Conservation (phyloP, 2,797 vertebrate species). For the Mormyrus proboscirostris region DNA sequence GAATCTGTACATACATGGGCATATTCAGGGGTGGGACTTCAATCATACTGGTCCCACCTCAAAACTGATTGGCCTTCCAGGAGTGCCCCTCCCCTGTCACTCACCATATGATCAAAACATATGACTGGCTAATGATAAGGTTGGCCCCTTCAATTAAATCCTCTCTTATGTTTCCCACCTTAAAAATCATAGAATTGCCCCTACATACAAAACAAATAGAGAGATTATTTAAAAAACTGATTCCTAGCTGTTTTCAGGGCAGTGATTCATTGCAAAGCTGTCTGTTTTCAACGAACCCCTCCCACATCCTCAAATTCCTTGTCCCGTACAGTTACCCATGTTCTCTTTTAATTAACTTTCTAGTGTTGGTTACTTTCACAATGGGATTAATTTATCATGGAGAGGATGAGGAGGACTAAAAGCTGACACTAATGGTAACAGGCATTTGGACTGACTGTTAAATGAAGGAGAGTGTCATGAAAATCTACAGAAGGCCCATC, state of each 20-base stretch:
- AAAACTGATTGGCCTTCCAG: background rate
- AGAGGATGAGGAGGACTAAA: slow-evolving; percentile 16
- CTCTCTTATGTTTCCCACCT: background rate
- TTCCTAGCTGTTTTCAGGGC: background rate
- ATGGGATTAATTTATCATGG: slow-evolving; percentile 38
- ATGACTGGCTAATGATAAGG: background rate
- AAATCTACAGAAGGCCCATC: background rate
- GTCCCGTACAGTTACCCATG: slow-evolving; percentile 28
- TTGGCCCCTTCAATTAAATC: background rate
- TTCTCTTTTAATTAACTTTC: slow-evolving; percentile 41
- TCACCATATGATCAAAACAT: background rate
- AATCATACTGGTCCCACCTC: background rate
- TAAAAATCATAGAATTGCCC: background rate
- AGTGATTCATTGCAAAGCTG: background rate
- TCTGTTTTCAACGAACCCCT: background rate
- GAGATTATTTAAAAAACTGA: background rate
- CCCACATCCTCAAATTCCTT: slow-evolving; percentile 24
- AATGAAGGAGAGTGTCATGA: background rate
- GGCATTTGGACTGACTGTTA: background rate
- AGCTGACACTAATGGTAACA: slow-evolving; percentile 21
- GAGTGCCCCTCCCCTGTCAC: background rate
- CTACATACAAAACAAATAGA: background rate
- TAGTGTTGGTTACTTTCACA: slow-evolving; percentile 32
- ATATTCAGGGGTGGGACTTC: background rate
- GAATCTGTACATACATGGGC: background rate